Base-by-base conservation (phyloP, 2,113 vertebrate species). In the Megaleporinus macrocephalus region DNA sequence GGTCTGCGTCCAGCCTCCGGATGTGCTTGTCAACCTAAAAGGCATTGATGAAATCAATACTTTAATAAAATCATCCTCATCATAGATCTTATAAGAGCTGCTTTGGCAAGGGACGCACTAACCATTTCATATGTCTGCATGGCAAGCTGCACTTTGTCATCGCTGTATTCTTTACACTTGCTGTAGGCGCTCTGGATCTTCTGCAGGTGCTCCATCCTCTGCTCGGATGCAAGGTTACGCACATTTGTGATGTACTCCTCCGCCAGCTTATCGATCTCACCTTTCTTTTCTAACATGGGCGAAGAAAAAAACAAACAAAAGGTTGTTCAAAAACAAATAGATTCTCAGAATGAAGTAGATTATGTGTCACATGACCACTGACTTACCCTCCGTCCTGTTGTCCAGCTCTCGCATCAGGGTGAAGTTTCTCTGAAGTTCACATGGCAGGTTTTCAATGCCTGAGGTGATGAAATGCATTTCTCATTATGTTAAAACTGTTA, bases 61-160 rank as follows among this genome's bases (percentile, higher is more conserved):
- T n/a, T 24, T 12, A 10, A 24, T 24, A 24, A 61, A 24, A 26
- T 26, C 55, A 68, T 9, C 0, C 33, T 16, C 27, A 16, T 29
- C 29, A 30, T 3, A 65, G 5, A 65, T 16, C 27, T 30, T 30
- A 68, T 14, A 65, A 30, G 5, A 3, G 11, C 18, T 30, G 29
- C 33, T 68, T 18, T 57, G 24, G 4, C 22, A 55, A 65, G 26
- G 55, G 12, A 51, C 2, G 36, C 36, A 73, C 96, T 94, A 78
- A 98, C 98, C 98, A 99, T 99, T 93, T 99, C 98, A 0, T 99
- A 99, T 0, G 98, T 99, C 94, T 99, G 97, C 98, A 99, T 99
- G 86, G 98, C 98, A 79, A 99, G 95, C 90, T 99, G 98, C 78
- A 99, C 98, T 88, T 99, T 99, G 87, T 99, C 97, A 0, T 99